Evolutionary conservation across 1,140 invertebrate species (phyloP), one percentile per base, ranked within the genome.

Genomic region (Drosophila mojavensis): DNA sequence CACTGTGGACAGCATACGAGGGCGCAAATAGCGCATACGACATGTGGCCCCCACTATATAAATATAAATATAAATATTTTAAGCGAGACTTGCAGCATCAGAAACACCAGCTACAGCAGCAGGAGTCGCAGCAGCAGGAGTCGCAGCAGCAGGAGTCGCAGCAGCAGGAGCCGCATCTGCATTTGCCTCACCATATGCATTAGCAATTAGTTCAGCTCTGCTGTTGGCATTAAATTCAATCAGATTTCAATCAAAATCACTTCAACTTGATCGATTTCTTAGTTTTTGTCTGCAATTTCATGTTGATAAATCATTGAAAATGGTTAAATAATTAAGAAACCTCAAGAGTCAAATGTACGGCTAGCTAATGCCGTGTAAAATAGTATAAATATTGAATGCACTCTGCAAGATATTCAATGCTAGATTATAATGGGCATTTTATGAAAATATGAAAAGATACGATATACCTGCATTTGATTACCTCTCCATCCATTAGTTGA

Each of bases 11-110:
- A 69, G 45, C 76, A 75, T 54, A 53, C 64, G 75, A 30, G 39
- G 53, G 41, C 58, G 67, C 75, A 86, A 55, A 82, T 72, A 75
- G 60, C 79, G 67, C 64, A 88, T 85, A 79, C 82, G 83, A 75
- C 83, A 88, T 82, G 75, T 82, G 79, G 43, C 59, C 54, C 24
- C 59, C 54, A 79, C 17, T 60, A 85, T 55, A 86, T 79, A 86
- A 73, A 73, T 51, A 70, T 84, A 80, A 65, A 73, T 77, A 78
- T 47, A 45, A 45, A 59, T 45, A 59, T 75, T 78, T 85, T 73
- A 67, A 81, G 80, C 24, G 13, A 30, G 13, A 51, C 26, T 28
- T 51, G 69, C 79, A 50, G 64, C 45, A 75, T 60, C 50, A 51
- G 50, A 26, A 51, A 9, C 24, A 15, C 17, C 17, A 48, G 20